phyloP scores from a whole-genome alignment of 2,797 vertebrate species.

The Margarornis squamiger region DNA sequence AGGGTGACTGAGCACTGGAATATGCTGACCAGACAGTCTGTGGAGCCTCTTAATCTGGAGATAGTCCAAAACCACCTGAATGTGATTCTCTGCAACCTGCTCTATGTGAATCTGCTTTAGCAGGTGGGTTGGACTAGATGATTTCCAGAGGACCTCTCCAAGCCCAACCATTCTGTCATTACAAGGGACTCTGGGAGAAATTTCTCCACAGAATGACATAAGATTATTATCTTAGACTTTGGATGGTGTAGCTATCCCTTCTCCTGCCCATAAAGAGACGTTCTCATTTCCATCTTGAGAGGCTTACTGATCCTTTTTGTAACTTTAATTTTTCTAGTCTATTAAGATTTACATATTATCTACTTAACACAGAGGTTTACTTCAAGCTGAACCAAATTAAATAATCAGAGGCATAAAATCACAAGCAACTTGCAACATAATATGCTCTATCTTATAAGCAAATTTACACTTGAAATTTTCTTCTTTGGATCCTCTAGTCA shows the following conservation, averaged over 20 bases:
- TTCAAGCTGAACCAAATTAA: not conserved
- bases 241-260: not conserved
- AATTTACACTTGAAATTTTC: not conserved
- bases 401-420: not conserved
- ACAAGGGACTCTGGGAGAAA: not conserved
- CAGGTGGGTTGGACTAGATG: not conserved
- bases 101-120: not conserved
- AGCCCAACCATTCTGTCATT: not conserved
- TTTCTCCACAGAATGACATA: not conserved
- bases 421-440: not conserved
- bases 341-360: not conserved
- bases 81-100: not conserved
- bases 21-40: not conserved
- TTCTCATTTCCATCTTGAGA: not conserved
- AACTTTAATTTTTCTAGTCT: not conserved
- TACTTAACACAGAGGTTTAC: not conserved
- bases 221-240: not conserved
- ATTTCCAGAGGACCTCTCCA: not conserved
- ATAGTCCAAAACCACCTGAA: rapidly evolving
- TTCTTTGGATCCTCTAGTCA: not conserved
- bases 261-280: not conserved
- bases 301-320: not conserved
- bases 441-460: not conserved
- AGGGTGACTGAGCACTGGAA: not conserved
- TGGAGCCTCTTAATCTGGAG: not conserved